Evolutionary conservation across 2,113 vertebrate genomes (phyloP).

Genomic region (Ciconia stormi): DNA sequence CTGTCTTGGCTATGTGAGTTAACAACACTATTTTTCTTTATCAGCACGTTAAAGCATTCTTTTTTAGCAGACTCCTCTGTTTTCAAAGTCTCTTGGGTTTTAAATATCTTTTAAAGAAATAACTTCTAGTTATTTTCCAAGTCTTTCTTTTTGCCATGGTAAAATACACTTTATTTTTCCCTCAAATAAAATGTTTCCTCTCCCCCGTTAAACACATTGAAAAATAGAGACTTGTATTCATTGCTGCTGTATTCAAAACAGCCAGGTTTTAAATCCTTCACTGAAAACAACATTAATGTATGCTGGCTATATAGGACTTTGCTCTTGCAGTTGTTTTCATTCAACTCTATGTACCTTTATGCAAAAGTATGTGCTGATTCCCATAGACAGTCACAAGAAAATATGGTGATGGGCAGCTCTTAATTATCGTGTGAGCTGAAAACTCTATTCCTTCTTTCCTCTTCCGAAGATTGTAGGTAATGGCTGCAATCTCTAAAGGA

Average conservation of each 20-base stretch:
- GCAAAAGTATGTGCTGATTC: background rate
- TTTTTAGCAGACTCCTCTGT: background rate
- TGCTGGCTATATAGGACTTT: background rate
- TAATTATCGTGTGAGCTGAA: background rate
- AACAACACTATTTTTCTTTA: background rate
- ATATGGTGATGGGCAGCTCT: background rate
- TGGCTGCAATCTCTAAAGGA: background rate
- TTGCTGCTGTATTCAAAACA: background rate
- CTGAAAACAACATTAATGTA: background rate
- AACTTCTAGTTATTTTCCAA: background rate
- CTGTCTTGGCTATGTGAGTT: background rate
- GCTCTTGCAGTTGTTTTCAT: background rate
- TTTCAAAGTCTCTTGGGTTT: background rate
- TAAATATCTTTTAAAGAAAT: background rate
- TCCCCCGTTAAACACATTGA: background rate
- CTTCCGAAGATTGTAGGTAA: background rate
- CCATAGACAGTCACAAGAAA: background rate
- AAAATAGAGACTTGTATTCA: background rate
- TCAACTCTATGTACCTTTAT: background rate
- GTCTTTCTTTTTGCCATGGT: background rate
- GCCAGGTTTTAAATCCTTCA: background rate
- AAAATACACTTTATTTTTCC: background rate
- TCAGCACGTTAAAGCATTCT: rapidly evolving
- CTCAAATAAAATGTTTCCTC: background rate
- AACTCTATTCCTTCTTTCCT: background rate